Evolutionary conservation across 2,888 invertebrate species (phyloP), one percentile per base, ranked within the genome.

Genomic region (Trichacis sp.): DNA sequence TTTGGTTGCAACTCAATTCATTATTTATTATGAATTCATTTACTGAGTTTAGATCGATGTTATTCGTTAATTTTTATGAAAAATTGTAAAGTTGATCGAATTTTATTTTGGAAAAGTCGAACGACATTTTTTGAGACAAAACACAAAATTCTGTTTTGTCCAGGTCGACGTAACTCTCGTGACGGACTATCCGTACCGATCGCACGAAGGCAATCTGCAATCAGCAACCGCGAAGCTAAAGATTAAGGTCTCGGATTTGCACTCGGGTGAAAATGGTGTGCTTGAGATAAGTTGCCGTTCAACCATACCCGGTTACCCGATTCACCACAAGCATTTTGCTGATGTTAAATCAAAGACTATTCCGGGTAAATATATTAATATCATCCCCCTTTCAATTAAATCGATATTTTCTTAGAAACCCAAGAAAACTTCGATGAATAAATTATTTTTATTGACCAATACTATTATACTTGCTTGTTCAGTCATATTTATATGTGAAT

Each of bases 251-350:
- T 90, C 91, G 1, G 91, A 91, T 72, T 86, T 92, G 40, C 90
- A 91, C 72, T 89, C 89, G 24, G 91, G 91, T 2, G 89, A 88
- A 20, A 91, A 92, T 73, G 92, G 92, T 0, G 87, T 88, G 55
- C 85, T 93, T 68, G 89, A 91, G 77, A 88, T 93, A 61, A 92
- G 91, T 29, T 93, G 93, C 78, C 88, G 92, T 64, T 89, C 93
- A 36, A 93, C 93, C 49, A 93, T 93, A 72, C 93, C 93, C 0
- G 90, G 91, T 59, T 91, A 91, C 71, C 88, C 92, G 15, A 90
- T 89, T 12, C 89, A 89, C 33, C 89, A 90, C 54, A 92, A 91
- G 73, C 87, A 89, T 71, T 93, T 89, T 77, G 93, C 93, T 50
- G 93, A 93, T 80, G 87, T 90, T 70, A 90, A 90, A 80, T 91